Evolutionary conservation across 64 coral and sea anemone genomes (phyloP), one percentile per base, ranked within the genome.

Genomic region (Montipora sp.): DNA sequence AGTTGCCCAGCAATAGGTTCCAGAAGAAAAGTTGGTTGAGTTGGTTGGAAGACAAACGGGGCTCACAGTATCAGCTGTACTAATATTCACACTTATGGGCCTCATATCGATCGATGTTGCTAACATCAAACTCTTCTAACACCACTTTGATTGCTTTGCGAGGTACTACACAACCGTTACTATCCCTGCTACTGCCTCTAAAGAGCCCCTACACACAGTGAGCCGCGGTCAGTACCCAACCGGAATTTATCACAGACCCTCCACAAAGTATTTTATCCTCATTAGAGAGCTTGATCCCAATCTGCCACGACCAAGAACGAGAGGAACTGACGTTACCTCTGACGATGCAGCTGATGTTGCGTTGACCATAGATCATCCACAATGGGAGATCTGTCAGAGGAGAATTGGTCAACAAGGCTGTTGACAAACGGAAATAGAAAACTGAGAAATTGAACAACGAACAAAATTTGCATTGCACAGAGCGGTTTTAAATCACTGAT

Each of bases 241-340:
- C 79, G 12, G 45, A 16, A 49, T 90, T 93, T 8, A 93, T 92
- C 60, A 96, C 73, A 22, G 90, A 96, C 0, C 90, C 95, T 20
- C 90, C 95, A 72, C 90, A 93, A 27, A 93, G 77, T 16, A 96
- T 96, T 2, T 21, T 79, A 5, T 68, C 19, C 10, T 80, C 82
- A 8, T 16, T 57, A 18, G 13, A 91, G 16, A 87, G 72, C 69
- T 96, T 96, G 44, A 96, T 87, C 59, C 95, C 95, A 58, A 80
- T 51, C 73, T 96, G 95, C 95, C 95, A 96, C 10, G 90, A 90
- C 95, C 95, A 96, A 20, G 92, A 90, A 77, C 87, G 84, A 59
- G 91, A 76, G 3, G 90, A 79, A 7, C 84, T 87, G 20, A 84
- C 75, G 72, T 65, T 77, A 7, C 95, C 95, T 18, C 87, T 87